Percentiles rank a stretch among this genome's conserved stretches.
Conservation (phyloP, 2,113 vertebrate genomes). For the Rhagologus leucostigma region DNA sequence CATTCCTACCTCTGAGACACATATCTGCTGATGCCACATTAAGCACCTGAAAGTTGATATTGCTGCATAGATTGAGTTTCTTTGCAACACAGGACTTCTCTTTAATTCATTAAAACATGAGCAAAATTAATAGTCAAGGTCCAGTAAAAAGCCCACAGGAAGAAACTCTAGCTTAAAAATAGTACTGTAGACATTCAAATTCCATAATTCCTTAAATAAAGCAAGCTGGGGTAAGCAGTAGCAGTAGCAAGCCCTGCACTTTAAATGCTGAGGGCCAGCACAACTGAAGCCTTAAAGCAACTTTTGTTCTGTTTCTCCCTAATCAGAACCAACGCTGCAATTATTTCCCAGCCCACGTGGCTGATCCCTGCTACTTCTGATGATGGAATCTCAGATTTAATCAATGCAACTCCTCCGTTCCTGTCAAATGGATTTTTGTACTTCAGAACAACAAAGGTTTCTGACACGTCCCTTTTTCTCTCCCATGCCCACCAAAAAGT, state of each 20-base stretch:
- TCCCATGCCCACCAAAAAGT: not conserved
- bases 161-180: not conserved
- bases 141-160: not conserved
- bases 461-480: not conserved
- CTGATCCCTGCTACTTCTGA: constrained; percentile 3
- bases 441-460: not conserved
- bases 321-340: constrained; percentile 2
- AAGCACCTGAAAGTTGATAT: not conserved
- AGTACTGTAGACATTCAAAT: not conserved
- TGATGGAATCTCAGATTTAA: constrained; percentile 35
- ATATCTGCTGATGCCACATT: rapidly evolving
- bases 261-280: not conserved
- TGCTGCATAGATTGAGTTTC: not conserved
- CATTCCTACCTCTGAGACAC: not conserved
- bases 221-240: not conserved
- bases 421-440: not conserved
- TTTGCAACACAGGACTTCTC: not conserved
- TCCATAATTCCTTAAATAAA: not conserved
- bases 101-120: not conserved
- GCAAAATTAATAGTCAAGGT: not conserved
- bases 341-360: not conserved
- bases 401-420: constrained; percentile 26
- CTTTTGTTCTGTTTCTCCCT: constrained; percentile 26
- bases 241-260: not conserved
- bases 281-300: not conserved